phyloP scores from a whole-genome alignment of 2,797 vertebrate species.

The Myotis daubentonii region DNA sequence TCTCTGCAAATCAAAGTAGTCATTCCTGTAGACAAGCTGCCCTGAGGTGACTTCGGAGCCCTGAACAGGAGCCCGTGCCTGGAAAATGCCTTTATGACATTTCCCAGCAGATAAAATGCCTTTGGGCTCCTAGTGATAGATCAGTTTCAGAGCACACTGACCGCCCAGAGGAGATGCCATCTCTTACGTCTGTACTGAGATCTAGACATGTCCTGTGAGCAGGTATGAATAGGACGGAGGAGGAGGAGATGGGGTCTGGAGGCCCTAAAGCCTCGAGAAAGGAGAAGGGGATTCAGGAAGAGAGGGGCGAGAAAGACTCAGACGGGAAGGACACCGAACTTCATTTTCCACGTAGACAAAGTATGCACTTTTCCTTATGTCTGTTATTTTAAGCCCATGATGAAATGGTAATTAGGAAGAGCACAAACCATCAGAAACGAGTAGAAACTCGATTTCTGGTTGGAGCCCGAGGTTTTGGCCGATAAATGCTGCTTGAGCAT shows the following conservation, averaged over 20 bases:
- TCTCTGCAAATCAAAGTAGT: not conserved
- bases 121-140: not conserved
- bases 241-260: not conserved
- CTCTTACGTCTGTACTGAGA: not conserved
- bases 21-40: not conserved
- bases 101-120: not conserved
- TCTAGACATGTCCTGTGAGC: not conserved
- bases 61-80: not conserved
- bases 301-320: not conserved
- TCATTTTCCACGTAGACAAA: not conserved
- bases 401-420: not conserved
- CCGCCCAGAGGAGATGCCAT: not conserved
- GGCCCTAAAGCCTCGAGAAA: not conserved
- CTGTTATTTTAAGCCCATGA: not conserved
- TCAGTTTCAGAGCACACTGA: not conserved
- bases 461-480: not conserved
- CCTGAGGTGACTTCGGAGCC: not conserved
- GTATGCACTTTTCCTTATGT: not conserved
- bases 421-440: not conserved
- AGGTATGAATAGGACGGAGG: not conserved
- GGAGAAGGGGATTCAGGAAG: not conserved
- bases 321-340: not conserved
- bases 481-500: not conserved
- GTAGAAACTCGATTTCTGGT: not conserved
- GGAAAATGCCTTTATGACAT: not conserved